phyloP scores from a whole-genome alignment of 2,797 vertebrate genomes.

The Xerus rutilus region DNA sequence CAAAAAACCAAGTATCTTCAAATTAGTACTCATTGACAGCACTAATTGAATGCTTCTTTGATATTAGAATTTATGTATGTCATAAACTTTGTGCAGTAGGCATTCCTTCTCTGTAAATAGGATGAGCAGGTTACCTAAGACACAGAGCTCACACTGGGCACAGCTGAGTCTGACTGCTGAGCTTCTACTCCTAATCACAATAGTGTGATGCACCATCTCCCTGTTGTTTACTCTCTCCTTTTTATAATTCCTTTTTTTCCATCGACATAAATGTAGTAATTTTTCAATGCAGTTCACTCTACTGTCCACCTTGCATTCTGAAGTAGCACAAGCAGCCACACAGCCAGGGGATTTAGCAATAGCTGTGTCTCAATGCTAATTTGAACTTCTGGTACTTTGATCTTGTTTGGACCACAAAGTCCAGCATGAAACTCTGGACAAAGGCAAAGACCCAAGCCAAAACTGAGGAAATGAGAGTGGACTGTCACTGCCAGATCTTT shows the following conservation, averaged over 20 bases:
- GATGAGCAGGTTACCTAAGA: neutral
- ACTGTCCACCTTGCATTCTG: neutral
- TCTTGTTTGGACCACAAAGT: conserved; percentile 51
- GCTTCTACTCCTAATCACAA: neutral
- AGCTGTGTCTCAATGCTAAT: neutral
- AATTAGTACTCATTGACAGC: neutral
- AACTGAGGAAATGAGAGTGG: neutral
- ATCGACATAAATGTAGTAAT: neutral
- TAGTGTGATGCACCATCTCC: neutral
- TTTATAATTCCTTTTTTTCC: neutral
- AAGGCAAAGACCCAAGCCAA: neutral
- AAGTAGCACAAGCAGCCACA: neutral
- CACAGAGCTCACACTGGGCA: neutral
- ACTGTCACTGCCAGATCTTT: neutral
- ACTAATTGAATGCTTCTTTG: neutral
- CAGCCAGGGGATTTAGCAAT: neutral
- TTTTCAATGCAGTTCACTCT: neutral
- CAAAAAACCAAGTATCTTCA: conserved; percentile 26
- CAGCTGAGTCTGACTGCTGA: neutral
- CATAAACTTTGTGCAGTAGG: neutral
- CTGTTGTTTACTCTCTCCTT: neutral
- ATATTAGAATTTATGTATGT: neutral
- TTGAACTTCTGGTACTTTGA: neutral
- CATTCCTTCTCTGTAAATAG: neutral
- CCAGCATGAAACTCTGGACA: neutral